phyloP scores from a whole-genome alignment of 1,140 invertebrate genomes.

The Aphaenogaster rudis region DNA sequence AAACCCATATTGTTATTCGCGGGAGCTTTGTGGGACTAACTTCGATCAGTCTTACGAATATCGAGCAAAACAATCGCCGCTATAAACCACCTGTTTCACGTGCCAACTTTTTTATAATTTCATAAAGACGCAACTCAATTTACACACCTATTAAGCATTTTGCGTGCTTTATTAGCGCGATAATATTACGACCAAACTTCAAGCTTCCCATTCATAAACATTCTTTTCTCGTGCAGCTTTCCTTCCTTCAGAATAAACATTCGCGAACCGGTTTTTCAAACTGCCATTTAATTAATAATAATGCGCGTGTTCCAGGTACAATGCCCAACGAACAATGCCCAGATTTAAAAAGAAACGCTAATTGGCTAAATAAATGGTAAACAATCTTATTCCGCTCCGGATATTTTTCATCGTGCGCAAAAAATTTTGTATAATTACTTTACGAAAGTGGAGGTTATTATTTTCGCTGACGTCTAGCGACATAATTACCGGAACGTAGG shows the following conservation, averaged over 20 bases:
- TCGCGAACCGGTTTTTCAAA: not conserved
- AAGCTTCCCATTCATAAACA: slow-evolving; percentile 17
- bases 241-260: not conserved
- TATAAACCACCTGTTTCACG: slow-evolving; percentile 60
- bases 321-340: not conserved
- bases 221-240: slow-evolving; percentile 14
- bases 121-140: slow-evolving; percentile 62
- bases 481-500: slow-evolving; percentile 20
- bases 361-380: slow-evolving; percentile 5
- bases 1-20: slow-evolving; percentile 14
- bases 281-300: slow-evolving; percentile 19
- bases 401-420: not conserved
- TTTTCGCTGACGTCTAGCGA: not conserved
- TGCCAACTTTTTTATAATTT: slow-evolving; percentile 58
- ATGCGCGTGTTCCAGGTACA: not conserved
- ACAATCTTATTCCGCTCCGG: not conserved
- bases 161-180: slow-evolving; percentile 54
- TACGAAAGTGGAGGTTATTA: slow-evolving; percentile 3
- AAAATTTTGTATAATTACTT: slow-evolving; percentile 19
- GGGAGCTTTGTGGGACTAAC: not conserved
- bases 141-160: slow-evolving; percentile 54
- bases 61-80: slow-evolving; percentile 56
- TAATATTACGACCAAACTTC: slow-evolving; percentile 53
- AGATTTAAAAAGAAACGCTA: not conserved
- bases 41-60: slow-evolving; percentile 44